A percentile compares a stretch with the other conserved stretches of the same genome.
These are phyloP conservation scores for Callocephalon fimbriatum DNA, from an alignment of 2,113 vertebrate genomes.

Conservation along the genomic window DNA sequence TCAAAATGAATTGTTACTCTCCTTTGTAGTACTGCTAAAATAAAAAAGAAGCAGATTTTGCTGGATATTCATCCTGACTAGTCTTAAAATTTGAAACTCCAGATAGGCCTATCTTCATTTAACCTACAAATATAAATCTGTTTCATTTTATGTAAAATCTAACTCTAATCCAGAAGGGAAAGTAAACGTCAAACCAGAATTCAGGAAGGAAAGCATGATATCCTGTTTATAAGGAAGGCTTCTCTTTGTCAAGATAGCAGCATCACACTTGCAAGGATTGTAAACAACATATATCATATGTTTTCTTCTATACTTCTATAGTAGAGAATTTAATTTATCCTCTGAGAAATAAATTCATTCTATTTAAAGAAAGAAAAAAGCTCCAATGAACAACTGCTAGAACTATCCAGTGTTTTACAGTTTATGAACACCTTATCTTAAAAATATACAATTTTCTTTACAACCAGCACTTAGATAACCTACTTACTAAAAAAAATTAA, in stretches of 20 bases:
- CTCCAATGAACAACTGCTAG: not conserved
- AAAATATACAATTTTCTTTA: not conserved
- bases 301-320: not conserved
- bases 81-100: not conserved
- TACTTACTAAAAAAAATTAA: not conserved
- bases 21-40: not conserved
- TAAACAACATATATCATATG: not conserved
- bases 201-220: not conserved
- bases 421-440: not conserved
- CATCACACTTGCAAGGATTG: not conserved
- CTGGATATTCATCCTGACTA: not conserved
- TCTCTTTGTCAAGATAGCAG: not conserved
- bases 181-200: not conserved
- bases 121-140: not conserved
- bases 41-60: not conserved
- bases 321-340: not conserved
- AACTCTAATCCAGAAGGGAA: not conserved
- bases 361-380: not conserved
- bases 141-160: constrained; percentile 8
- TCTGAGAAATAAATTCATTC: not conserved
- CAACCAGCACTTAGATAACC: not conserved
- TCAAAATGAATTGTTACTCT: not conserved
- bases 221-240: not conserved
- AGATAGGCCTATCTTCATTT: constrained; percentile 7
- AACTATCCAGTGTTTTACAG: not conserved